Conservation (phyloP, 2,113 vertebrate genomes). For the Tichodroma muraria region DNA sequence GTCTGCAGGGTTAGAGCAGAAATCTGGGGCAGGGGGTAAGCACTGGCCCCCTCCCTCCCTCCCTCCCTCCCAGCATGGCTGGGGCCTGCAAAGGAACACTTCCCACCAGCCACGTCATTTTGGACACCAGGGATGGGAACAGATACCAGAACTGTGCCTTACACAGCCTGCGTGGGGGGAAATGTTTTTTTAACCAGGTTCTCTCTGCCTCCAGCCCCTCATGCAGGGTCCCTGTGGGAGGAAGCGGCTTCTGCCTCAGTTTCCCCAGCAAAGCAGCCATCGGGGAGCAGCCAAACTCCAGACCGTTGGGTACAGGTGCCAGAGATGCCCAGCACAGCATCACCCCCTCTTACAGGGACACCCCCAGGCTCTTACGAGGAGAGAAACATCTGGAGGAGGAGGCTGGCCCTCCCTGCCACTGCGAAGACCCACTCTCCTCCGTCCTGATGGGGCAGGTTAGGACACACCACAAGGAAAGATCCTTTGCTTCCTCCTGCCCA, state of each 20-base stretch:
- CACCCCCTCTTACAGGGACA: not conserved
- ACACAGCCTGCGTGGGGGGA: not conserved
- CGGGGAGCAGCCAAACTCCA: not conserved
- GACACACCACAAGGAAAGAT: not conserved
- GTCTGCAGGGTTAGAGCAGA: not conserved
- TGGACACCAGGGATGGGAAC: not conserved
- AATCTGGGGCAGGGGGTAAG: not conserved
- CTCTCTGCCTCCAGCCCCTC: not conserved
- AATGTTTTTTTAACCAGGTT: not conserved
- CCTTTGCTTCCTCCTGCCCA: not conserved
- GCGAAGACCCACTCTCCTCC: not conserved
- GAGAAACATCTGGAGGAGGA: not conserved
- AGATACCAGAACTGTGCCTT: not conserved
- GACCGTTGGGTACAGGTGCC: not conserved
- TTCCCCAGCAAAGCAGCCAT: not conserved
- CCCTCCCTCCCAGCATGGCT: not conserved
- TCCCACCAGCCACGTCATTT: not conserved
- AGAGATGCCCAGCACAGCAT: not conserved
- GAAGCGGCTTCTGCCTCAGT: not conserved
- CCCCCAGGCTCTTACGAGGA: not conserved
- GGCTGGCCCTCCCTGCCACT: not conserved
- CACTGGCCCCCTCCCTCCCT: not conserved
- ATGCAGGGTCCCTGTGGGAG: not conserved
- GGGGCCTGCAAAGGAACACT: not conserved
- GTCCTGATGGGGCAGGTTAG: not conserved